Base-by-base conservation (phyloP, 2,113 vertebrate species). In the Ceratotherium simum region DNA sequence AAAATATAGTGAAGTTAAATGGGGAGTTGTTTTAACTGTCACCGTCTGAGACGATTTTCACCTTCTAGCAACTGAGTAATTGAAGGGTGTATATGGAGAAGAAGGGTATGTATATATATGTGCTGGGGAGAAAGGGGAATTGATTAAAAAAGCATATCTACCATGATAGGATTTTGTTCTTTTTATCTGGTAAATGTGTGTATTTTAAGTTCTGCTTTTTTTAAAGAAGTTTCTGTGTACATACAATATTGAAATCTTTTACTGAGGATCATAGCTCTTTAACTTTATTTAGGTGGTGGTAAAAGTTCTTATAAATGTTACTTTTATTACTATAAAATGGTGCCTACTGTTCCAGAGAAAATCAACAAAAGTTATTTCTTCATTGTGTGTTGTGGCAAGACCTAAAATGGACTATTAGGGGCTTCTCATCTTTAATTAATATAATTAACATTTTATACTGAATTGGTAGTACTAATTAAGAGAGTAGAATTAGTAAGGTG, bases 1-100 rank as follows among this genome's bases (percentile, higher is more conserved):
- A 92, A 58, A 90, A 48, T 92, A 73, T 6, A 94, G 31, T 83
- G 60, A 90, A 65, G 42, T 94, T 94, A 93, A 81, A 51, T 91
- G 23, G 25, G 9, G 18, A 93, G 25, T 93, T 97, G 54, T 90
- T 90, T 80, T 76, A 91, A 93, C 51, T 88, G 33, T 88, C 20
- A 42, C 62, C 21, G 6, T 91, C 10, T 70, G 39, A 51, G 36
- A 70, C 39, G 33, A 5, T 58, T 13, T 91, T 91, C 48, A 92
- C 46, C 20, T 42, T 67, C n/a, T 13, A 75, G 65, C 21, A 72
- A 27, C 20, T 90, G 36, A 69, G 58, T 72, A 81, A 36, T 70
- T 60, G 33, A 96, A 73, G 67, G 13, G 4, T 56, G 0, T 54
- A 31, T 31, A 25, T 33, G n/a, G 60, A 56, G 48, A 82, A 92